phyloP scores from a whole-genome alignment of 2,888 invertebrate genomes.

The Willowsia nigromaculata region DNA sequence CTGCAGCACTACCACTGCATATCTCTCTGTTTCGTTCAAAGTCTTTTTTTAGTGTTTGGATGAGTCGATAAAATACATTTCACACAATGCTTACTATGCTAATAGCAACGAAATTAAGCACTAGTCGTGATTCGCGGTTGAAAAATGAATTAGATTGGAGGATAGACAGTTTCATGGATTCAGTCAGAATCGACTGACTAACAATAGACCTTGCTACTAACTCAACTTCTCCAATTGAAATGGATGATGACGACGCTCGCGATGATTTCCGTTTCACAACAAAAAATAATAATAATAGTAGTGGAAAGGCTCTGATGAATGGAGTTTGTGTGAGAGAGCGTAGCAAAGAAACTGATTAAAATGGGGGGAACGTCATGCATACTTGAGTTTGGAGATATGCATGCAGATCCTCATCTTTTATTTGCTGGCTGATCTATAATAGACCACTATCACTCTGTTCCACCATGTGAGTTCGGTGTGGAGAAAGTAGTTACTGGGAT shows the following conservation, averaged over 20 bases:
- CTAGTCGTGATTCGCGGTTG: no score
- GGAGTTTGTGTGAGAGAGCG: neutral
- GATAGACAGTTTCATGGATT: neutral
- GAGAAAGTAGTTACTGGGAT: neutral
- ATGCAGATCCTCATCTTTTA: neutral
- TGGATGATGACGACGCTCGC: neutral
- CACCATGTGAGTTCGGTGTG: no score
- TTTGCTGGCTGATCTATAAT: neutral
- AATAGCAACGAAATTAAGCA: no score
- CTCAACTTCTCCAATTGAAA: neutral
- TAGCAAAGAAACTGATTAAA: constrained; percentile 2
- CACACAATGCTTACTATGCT: no score
- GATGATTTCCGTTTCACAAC: neutral
- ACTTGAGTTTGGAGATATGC: neutral
- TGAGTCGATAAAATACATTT: neutral
- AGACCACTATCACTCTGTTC: neutral
- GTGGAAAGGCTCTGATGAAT: neutral
- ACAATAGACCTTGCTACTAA: neutral
- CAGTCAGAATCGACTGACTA: neutral
- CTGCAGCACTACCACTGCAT: neutral
- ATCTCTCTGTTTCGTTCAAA: no score
- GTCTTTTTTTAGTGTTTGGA: neutral
- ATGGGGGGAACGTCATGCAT: neutral
- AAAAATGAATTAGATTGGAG: neutral
- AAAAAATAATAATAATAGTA: neutral